Conservation (phyloP, 2,113 vertebrate genomes). For the Ibidorhyncha struthersii region DNA sequence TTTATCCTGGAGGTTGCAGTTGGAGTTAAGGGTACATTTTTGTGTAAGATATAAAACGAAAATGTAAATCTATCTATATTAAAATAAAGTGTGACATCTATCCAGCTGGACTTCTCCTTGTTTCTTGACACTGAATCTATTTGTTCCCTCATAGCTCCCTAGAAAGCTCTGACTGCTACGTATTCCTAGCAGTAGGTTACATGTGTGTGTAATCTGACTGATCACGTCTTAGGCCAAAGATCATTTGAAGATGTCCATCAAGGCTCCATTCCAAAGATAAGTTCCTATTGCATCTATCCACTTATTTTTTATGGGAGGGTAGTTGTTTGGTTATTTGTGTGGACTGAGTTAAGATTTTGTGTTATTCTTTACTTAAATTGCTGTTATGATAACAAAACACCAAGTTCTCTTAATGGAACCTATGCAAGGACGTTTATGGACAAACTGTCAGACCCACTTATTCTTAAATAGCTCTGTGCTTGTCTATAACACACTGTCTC, state of each 20-base stretch:
- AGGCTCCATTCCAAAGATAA: not conserved
- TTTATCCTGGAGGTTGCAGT: not conserved
- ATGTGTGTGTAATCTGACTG: not conserved
- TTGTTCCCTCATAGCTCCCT: not conserved
- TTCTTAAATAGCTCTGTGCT: not conserved
- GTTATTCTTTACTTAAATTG: not conserved
- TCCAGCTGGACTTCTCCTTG: not conserved
- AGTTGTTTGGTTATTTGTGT: not conserved
- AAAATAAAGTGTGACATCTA: not conserved
- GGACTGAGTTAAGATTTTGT: not conserved
- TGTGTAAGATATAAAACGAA: not conserved
- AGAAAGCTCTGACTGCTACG: not conserved
- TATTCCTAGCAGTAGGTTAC: not conserved
- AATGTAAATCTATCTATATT: not conserved
- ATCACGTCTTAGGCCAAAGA: not conserved
- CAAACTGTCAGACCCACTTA: not conserved
- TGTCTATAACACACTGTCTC: not conserved
- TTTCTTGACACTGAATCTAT: not conserved
- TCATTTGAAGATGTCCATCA: not conserved
- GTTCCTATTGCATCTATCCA: not conserved
- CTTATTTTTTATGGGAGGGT: not conserved
- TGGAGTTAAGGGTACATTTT: not conserved
- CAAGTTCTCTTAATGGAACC: not conserved
- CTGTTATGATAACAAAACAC: not conserved
- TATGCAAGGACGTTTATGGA: not conserved